phyloP scores from a whole-genome alignment of 2,888 invertebrate genomes.

The Ochropleura leucogaster region DNA sequence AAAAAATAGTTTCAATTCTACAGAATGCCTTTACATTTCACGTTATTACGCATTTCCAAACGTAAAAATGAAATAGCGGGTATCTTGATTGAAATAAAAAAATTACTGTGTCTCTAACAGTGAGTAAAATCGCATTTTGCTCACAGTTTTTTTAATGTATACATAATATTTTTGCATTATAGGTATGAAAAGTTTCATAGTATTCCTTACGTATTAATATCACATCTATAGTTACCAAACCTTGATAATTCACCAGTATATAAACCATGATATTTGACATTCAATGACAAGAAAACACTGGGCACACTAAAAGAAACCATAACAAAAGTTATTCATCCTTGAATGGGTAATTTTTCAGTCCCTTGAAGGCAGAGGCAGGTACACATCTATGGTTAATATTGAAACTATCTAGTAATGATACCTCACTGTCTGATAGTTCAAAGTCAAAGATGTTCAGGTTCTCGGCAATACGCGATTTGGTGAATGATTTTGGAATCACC shows the following conservation, averaged over 20 bases:
- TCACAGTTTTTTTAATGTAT: not conserved
- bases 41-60: no score
- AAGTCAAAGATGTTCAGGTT: conserved; percentile 93
- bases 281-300: not conserved
- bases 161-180: conserved; percentile 5
- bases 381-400: conserved; percentile 90
- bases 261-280: not conserved
- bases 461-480: conserved; percentile 92
- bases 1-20: conserved; percentile 5
- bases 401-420: conserved; percentile 87
- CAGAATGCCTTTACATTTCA: not conserved
- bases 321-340: conserved; percentile 46
- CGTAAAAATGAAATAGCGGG: no score
- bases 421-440: conserved; percentile 89
- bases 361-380: conserved; percentile 71
- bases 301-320: not conserved
- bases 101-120: no score
- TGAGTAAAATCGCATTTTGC: no score
- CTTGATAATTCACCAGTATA: conserved; percentile 8
- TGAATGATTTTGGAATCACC: conserved; percentile 94
- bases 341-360: conserved; percentile 79
- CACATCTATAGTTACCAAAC: conserved; percentile 26
- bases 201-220: conserved; percentile 40
- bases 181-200: not conserved
- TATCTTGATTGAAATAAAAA: no score